Base-by-base conservation (phyloP, 2,888 invertebrate genomes). In the Antheraea yamamai region DNA sequence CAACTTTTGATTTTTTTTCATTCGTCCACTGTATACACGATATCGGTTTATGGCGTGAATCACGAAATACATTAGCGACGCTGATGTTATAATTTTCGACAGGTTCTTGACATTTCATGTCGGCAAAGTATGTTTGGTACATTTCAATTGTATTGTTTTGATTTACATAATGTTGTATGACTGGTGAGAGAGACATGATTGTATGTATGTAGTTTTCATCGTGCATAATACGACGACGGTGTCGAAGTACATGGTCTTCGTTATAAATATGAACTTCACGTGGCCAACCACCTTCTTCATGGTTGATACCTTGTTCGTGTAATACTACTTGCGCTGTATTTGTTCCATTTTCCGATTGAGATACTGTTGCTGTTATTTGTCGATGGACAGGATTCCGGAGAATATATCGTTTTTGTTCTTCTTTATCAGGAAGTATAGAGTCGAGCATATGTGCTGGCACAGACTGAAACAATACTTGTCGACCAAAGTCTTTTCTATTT, bases 221-320 rank as follows among this genome's bases (percentile, higher is more conserved):
- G 80, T 97, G 97, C 87, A 97, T 97, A 35, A 97, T 95, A 86
- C 97, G 97, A 80, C 98, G 97, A 74, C 97, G 95, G 88, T 97
- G 97, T 74, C 98, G 95, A 68, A 95, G 87, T 14, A 97, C 96
- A 84, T 97, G 97, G 81, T 98, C 98, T 80, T 96, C 95, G 83
- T 96, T 96, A 72, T 93, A 89, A 76, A 92, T 88, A 79, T 96
- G 96, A 16, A 97, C 92, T 79, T 98, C 98, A 83, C 96, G 96
- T 2, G 98, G 97, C 98, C 98, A 98, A 26, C 98, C 98, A 77
- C 98, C 98, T 89, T 98, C 98, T 20, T 93, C 94, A 87, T 98
- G 98, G 81, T 96, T 96, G 86, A 98, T 95, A 16, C 97, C 97
- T 78, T 95, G 94, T n/a, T 93, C 92, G 75, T 92, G 94, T 82